These are phyloP conservation scores for Physocephala rufipes DNA, from an alignment of 2,888 invertebrate species.

Conservation along the genomic window DNA sequence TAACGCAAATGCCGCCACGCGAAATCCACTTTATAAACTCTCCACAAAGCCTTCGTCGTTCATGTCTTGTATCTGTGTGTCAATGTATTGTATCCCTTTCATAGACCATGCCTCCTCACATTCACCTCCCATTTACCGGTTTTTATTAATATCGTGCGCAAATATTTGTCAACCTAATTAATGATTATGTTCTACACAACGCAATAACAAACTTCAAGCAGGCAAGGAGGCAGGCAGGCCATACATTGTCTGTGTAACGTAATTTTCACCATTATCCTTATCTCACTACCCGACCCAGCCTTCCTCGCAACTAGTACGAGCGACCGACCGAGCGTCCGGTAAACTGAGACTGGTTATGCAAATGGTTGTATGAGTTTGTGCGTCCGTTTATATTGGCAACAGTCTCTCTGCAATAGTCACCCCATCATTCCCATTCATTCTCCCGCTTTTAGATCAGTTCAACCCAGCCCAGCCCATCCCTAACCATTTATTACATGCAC, in stretches of 20 bases:
- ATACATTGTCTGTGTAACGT: slow-evolving; percentile 30
- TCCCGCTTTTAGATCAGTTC: too few species aligned
- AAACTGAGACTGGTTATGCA: too few species aligned
- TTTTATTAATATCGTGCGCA: slow-evolving; percentile 52
- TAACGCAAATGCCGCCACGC: background rate
- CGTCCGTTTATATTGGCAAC: slow-evolving; percentile 13
- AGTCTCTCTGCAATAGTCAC: background rate
- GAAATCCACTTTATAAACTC: slow-evolving; percentile 13
- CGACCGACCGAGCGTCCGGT: too few species aligned
- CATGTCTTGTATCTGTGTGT: background rate
- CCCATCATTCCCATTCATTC: slow-evolving; percentile 4
- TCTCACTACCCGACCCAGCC: slow-evolving; percentile 8
- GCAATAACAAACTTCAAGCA: slow-evolving; percentile 48
- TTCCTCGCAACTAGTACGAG: too few species aligned
- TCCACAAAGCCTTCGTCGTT: slow-evolving; percentile 25
- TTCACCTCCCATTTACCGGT: background rate
- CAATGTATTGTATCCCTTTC: background rate
- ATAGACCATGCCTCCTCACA: background rate
- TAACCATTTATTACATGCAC: too few species aligned
- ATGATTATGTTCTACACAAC: slow-evolving; percentile 56
- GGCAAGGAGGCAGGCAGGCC: too few species aligned
- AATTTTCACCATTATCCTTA: slow-evolving; percentile 41
- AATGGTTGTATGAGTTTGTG: background rate
- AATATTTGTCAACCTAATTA: slow-evolving; percentile 61
- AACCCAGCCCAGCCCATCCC: too few species aligned